Evolutionary conservation across 2,113 vertebrate genomes (phyloP).

Genomic region (Coturnix japonica): DNA sequence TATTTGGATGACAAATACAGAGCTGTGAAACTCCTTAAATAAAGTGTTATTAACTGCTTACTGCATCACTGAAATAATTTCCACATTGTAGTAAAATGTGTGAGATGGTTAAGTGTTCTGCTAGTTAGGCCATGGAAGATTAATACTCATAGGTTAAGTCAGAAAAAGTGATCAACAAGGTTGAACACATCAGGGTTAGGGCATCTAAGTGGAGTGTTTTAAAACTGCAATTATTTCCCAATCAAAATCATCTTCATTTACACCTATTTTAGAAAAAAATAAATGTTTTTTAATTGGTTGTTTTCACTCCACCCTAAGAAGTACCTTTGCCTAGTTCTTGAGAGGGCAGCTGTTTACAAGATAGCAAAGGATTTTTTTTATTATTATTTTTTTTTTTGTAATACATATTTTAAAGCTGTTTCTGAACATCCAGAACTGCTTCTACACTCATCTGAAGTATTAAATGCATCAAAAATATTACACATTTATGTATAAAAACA

Average conservation of each 20-base stretch:
- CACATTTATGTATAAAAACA: background rate
- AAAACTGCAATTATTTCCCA: slow-evolving; percentile 17
- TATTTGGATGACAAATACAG: background rate
- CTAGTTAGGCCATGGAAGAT: background rate
- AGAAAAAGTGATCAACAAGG: background rate
- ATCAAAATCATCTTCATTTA: background rate
- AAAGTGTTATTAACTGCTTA: background rate
- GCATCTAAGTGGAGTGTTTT: background rate
- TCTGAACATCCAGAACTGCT: background rate
- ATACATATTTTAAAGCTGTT: slow-evolving; percentile 4
- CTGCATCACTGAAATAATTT: background rate
- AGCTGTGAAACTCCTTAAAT: background rate
- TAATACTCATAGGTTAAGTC: background rate
- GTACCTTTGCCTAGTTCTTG: background rate
- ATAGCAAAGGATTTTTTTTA: background rate
- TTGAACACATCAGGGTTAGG: background rate
- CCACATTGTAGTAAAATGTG: background rate
- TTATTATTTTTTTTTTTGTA: no score
- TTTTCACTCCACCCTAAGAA: slow-evolving; percentile 24
- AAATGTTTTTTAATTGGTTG: slow-evolving; percentile 21
- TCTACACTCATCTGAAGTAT: background rate
- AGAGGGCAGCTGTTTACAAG: slow-evolving; percentile 13
- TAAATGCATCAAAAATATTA: slow-evolving; percentile 1
- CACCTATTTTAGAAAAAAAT: background rate
- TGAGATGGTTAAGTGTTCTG: accelerated